These are phyloP conservation scores for Amblyornis subalaris DNA, from an alignment of 2,113 vertebrate species.

Conservation along the genomic window DNA sequence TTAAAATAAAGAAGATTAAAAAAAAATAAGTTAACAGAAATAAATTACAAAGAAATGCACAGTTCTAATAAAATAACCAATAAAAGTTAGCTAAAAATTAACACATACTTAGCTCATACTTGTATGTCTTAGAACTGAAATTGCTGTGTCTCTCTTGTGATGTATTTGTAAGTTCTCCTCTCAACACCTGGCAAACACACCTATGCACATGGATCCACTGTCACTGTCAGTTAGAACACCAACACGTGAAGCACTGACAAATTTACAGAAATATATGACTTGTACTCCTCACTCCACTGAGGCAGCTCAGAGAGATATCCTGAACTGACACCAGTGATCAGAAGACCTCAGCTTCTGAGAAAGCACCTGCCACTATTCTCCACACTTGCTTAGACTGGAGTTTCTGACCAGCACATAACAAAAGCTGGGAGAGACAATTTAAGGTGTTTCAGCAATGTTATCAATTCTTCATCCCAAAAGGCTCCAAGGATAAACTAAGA, in stretches of 20 bases:
- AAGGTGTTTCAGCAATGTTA: neutral
- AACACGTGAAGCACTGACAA: neutral
- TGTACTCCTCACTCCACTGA: neutral
- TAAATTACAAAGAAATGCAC: constrained; percentile 24
- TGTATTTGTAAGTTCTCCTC: neutral
- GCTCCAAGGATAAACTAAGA: neutral
- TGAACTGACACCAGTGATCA: fast-evolving
- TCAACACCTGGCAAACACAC: neutral
- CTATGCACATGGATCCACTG: neutral
- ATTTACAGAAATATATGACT: neutral
- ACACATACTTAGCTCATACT: neutral
- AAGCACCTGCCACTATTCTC: neutral
- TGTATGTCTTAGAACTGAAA: too few species aligned
- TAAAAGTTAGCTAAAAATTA: neutral
- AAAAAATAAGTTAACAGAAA: constrained; percentile 53
- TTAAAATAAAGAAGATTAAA: constrained; percentile 67
- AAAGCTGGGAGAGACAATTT: neutral
- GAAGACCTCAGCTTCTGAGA: neutral
- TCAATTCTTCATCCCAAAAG: neutral
- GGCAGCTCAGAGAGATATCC: neutral
- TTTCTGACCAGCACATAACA: neutral
- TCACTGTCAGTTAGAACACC: neutral
- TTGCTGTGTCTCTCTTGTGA: neutral
- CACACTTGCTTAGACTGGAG: neutral
- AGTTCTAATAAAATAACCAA: neutral